Evolutionary conservation across 2,797 vertebrate species (phyloP).

Genomic region (Mormyrus proboscirostris): DNA sequence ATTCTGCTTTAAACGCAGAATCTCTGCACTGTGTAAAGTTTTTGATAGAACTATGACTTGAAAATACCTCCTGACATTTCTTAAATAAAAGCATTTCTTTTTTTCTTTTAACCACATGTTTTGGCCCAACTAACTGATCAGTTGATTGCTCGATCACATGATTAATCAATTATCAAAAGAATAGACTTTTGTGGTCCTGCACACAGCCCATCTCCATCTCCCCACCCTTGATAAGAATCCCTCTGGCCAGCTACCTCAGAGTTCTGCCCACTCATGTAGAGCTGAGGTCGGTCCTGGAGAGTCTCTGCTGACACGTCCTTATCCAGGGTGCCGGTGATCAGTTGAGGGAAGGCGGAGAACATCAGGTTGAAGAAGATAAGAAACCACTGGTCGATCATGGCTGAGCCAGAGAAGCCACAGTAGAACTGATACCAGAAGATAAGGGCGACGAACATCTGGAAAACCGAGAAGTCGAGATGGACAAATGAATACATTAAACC

Average conservation of each 20-base stretch:
- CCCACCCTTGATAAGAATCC: neutral
- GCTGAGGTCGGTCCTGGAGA: conserved; percentile 78
- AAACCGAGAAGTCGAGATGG: neutral
- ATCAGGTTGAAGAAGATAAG: conserved; percentile 97
- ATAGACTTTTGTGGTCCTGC: neutral
- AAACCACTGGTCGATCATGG: conserved; percentile 98
- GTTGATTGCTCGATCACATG: neutral
- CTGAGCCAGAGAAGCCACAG: conserved; percentile 92
- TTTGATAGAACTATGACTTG: neutral
- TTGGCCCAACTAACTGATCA: neutral
- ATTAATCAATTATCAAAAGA: neutral
- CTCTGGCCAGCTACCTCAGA: conserved; percentile 70
- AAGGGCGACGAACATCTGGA: conserved; percentile 94
- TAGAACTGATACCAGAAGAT: conserved; percentile 99
- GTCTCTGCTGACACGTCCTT: conserved; percentile 80
- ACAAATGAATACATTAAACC: neutral
- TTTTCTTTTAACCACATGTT: neutral
- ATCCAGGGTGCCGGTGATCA: conserved; percentile 91
- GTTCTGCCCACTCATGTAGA: conserved; percentile 87
- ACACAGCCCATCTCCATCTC: neutral
- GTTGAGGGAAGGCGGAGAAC: conserved; percentile 95
- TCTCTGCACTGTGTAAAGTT: neutral
- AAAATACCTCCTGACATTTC: neutral
- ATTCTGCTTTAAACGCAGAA: neutral
- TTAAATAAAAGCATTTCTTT: neutral